These are phyloP conservation scores for Aradophagus sp. DNA, from an alignment of 1,140 invertebrate species.

Conservation along the genomic window DNA sequence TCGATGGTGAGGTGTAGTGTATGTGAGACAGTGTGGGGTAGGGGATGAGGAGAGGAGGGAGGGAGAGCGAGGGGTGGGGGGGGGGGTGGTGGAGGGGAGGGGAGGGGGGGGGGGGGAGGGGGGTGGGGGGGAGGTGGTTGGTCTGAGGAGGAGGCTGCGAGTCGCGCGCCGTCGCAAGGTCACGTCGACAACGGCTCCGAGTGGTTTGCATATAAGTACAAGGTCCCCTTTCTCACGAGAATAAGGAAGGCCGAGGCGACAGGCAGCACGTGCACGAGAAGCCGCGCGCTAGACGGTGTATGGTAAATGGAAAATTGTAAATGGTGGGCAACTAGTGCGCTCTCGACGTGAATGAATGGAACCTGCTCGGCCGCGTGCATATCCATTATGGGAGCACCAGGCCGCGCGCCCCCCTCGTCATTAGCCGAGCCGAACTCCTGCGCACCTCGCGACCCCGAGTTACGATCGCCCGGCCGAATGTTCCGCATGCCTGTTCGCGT, in stretches of 20 bases:
- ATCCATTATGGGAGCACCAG: conserved; percentile 69
- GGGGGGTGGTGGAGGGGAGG: too few species aligned
- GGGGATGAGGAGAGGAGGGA: too few species aligned
- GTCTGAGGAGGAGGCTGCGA: conserved; percentile 20
- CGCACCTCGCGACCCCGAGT: conserved; percentile 6
- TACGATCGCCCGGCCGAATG: not conserved
- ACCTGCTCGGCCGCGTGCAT: conserved; percentile 72
- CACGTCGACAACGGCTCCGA: conserved; percentile 38
- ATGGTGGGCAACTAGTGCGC: conserved; percentile 67
- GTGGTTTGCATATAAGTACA: conserved; percentile 50
- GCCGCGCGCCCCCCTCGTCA: conserved; percentile 36
- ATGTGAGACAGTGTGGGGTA: too few species aligned
- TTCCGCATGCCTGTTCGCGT: too few species aligned
- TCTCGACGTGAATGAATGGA: conserved; percentile 72
- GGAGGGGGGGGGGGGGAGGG: too few species aligned
- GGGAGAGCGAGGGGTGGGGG: too few species aligned
- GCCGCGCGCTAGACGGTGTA: conserved; percentile 59
- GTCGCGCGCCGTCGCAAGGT: conserved; percentile 53
- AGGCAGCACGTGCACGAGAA: conserved; percentile 56
- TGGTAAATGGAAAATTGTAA: conserved; percentile 71
- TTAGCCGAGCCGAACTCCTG: conserved; percentile 21
- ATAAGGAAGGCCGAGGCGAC: conserved; percentile 50
- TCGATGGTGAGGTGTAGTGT: too few species aligned
- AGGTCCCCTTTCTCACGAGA: conserved; percentile 57
- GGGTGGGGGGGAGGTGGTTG: too few species aligned